These are phyloP conservation scores for Drosophila dives DNA, from an alignment of 2,888 invertebrate genomes.

Conservation along the genomic window DNA sequence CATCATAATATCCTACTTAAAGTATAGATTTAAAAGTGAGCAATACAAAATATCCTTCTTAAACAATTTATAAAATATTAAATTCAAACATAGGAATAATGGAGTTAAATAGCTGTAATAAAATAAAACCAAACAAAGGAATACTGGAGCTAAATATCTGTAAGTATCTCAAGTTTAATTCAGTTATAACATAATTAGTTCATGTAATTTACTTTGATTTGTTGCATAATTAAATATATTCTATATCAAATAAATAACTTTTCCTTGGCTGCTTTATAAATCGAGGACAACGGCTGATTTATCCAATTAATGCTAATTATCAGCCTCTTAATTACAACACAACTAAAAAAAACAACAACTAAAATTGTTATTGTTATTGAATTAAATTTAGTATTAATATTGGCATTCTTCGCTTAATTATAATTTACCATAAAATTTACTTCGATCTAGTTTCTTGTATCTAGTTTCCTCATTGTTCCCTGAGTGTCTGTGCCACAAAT, in stretches of 20 bases:
- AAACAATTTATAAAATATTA: neutral
- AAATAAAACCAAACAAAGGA: neutral
- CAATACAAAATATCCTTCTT: neutral
- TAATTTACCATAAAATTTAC: neutral
- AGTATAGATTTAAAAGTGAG: neutral
- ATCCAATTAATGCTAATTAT: neutral
- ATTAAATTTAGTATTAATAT: neutral
- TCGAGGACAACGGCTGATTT: neutral
- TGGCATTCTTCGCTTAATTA: neutral
- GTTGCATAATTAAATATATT: neutral
- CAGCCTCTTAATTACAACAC: neutral
- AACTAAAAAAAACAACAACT: no score
- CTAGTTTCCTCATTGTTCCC: neutral
- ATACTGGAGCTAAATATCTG: neutral
- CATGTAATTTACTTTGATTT: neutral
- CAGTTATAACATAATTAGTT: neutral
- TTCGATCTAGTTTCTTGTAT: no score
- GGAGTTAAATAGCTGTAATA: neutral
- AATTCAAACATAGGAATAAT: neutral
- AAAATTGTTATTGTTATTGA: neutral
- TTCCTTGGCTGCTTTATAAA: neutral
- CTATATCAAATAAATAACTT: neutral
- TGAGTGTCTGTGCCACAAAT: slow-evolving; percentile 1
- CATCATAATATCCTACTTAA: neutral
- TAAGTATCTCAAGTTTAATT: neutral